A percentile compares a stretch with the other conserved stretches of the same genome.
phyloP scores from a whole-genome alignment of 2,797 vertebrate species.

The Poliocrania exsul region DNA sequence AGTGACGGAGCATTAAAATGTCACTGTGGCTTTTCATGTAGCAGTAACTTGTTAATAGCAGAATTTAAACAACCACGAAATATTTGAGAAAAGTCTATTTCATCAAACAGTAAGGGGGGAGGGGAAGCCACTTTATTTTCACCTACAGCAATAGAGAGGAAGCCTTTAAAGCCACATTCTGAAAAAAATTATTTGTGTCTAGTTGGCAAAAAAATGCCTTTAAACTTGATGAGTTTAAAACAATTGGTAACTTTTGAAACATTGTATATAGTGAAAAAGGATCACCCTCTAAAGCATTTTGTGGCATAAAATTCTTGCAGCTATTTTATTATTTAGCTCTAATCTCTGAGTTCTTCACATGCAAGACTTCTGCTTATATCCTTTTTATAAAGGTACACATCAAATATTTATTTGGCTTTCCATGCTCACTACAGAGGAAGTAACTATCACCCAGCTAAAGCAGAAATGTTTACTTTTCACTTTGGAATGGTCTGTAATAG shows the following conservation, averaged over 20 bases:
- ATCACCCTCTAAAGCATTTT: background rate
- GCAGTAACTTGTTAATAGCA: background rate
- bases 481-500: background rate
- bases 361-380: background rate
- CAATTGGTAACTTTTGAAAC: background rate
- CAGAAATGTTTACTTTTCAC: background rate
- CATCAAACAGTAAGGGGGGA: background rate
- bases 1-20: rapidly evolving
- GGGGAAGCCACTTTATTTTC: background rate
- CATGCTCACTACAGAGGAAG: background rate
- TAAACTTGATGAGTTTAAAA: background rate
- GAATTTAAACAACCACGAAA: background rate
- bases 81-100: background rate
- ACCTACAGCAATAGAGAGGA: background rate
- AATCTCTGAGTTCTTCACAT: background rate
- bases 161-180: background rate
- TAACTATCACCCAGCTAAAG: background rate
- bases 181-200: background rate
- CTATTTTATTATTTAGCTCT: background rate
- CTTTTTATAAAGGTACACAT: background rate
- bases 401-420: background rate
- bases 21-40: background rate
- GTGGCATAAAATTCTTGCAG: background rate
- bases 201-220: background rate
- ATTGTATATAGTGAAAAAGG: background rate